These are phyloP conservation scores for Lamproptera curius DNA, from an alignment of 2,888 invertebrate genomes.

Conservation along the genomic window DNA sequence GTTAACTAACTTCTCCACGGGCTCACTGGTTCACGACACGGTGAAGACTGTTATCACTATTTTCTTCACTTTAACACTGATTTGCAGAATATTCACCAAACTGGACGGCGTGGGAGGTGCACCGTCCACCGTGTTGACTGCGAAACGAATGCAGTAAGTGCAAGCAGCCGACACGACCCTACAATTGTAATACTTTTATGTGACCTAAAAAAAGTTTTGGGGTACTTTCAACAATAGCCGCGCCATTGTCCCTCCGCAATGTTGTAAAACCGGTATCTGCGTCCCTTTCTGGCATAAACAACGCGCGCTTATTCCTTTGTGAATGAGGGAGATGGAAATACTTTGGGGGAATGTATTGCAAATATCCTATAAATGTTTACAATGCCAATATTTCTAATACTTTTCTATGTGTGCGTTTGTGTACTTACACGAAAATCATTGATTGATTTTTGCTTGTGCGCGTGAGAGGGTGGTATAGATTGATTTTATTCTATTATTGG, in stretches of 20 bases:
- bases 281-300: conserved; percentile 44
- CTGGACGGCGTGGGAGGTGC: conserved; percentile 64
- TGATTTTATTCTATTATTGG: conserved; percentile 77
- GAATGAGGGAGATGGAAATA: conserved; percentile 48
- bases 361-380: conserved; percentile 73
- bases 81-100: conserved; percentile 36
- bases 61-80: conserved; percentile 37
- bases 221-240: conserved; percentile 75
- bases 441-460: conserved; percentile 54
- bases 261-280: conserved; percentile 58
- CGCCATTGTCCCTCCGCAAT: conserved; percentile 70
- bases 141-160: conserved; percentile 72
- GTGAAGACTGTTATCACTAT: too few relatives aligned
- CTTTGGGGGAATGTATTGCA: conserved; percentile 62
- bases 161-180: conserved; percentile 67
- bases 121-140: conserved; percentile 61
- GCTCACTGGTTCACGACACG: too few relatives aligned
- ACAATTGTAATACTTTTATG: conserved; percentile 75
- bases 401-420: conserved; percentile 40
- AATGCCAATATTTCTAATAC: conserved; percentile 73
- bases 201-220: conserved; percentile 75
- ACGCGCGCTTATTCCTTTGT: conserved; percentile 24
- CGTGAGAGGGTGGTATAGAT: conserved; percentile 71
- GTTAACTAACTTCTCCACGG: conserved; percentile 32
- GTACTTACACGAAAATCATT: conserved; percentile 52